Base-by-base conservation (phyloP, 1,140 invertebrate species). In the Zaprionus ornatus region DNA sequence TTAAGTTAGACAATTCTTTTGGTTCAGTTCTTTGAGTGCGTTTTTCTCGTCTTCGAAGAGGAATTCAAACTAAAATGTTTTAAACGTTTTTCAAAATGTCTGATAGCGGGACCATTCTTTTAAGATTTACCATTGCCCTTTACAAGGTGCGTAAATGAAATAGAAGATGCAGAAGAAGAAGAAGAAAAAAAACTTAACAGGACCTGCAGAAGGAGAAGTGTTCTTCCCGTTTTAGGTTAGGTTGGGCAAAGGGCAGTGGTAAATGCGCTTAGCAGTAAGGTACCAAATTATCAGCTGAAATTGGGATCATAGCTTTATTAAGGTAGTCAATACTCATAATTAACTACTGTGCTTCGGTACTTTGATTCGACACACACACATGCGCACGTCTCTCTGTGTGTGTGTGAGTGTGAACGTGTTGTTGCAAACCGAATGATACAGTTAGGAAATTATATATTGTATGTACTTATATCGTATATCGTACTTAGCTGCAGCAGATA, bases 261-360 rank as follows among this genome's bases (percentile, higher is more conserved):
- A 91, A 91, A 86, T 80, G 75, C 65, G 84, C 92, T 92, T 92
- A 92, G 91, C 91, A 91, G 91, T 92, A 92, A 91, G 92, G 92
- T 92, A 92, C 92, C 92, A 92, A 80, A 92, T 91, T 92, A 92
- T 92, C 92, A 92, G 92, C 92, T 92, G 92, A 92, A 91, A 92
- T 92, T 92, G 92, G 92, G 92, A 92, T 91, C 92, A 92, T 92
- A 92, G 92, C 92, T 92, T 92, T 92, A 92, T 92, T 92, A 92
- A 92, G 91, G 87, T 92, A 92, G 91, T 91, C 82, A 75, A 91
- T 90, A 88, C 88, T 79, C 69, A 72, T 87, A 87, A 80, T 32
- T 50, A 74, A 67, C 67, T 66, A 76, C 74, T 76, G 69, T 66
- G 75, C 50, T 64, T 72, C 45, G 67, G 45, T 56, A 37, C 66